Evolutionary conservation across 2,113 vertebrate genomes (phyloP).

Genomic region (Numenius arquata): DNA sequence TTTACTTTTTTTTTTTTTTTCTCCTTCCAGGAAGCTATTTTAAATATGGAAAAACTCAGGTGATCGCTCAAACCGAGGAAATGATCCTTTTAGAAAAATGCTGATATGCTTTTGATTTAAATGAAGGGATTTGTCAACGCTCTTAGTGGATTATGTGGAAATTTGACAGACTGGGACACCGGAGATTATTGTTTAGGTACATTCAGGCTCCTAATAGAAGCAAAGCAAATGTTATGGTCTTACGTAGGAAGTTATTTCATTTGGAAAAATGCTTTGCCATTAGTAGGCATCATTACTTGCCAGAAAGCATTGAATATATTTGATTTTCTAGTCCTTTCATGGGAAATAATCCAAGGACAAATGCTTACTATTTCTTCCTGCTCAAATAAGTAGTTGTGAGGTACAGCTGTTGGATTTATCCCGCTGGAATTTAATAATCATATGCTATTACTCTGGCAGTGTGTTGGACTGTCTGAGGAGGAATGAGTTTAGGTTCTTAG

Average conservation of each 20-base stretch:
- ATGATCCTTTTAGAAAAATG: not conserved
- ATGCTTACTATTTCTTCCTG: not conserved
- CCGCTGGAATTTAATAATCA: not conserved
- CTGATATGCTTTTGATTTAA: not conserved
- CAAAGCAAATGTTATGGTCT: not conserved
- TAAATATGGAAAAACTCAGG: not conserved
- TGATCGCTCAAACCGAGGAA: not conserved
- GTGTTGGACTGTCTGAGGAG: not conserved
- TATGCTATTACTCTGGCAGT: not conserved
- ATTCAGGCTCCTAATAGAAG: not conserved
- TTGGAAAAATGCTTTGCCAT: not conserved
- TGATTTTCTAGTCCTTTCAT: not conserved
- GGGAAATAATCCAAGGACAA: not conserved
- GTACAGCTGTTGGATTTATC: not conserved
- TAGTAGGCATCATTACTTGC: not conserved
- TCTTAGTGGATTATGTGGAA: not conserved
- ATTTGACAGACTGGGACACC: not conserved
- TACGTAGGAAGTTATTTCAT: not conserved
- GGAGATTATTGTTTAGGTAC: not conserved
- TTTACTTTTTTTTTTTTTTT: not conserved
- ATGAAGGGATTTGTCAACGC: not conserved
- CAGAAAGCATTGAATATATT: not conserved
- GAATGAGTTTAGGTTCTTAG: not conserved
- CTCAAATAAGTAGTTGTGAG: not conserved
- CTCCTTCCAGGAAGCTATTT: not conserved